A percentile compares a stretch with the other conserved stretches of the same genome.
Evolutionary conservation across 2,113 vertebrate genomes (phyloP).

Genomic region (Aphyosemion australe): DNA sequence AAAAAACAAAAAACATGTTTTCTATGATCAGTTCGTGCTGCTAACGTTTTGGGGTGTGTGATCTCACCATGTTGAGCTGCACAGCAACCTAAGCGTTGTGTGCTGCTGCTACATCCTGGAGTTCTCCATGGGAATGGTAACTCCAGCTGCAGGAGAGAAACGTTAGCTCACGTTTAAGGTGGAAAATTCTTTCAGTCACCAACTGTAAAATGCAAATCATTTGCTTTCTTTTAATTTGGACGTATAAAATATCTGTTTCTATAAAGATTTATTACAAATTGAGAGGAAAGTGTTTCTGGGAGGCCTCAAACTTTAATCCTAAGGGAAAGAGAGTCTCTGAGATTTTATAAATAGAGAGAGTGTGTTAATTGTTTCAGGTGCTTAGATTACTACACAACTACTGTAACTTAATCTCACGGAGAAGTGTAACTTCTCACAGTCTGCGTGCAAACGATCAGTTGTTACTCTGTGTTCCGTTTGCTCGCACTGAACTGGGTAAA

Average conservation of each 20-base stretch:
- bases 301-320: slow-evolving; percentile 12
- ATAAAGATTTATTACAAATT: slow-evolving; percentile 16
- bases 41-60: slow-evolving; percentile 5
- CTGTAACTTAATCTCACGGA: too few relatives aligned
- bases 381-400: too few relatives aligned
- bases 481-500: too few relatives aligned
- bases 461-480: too few relatives aligned
- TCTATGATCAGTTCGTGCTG: slow-evolving; percentile 24
- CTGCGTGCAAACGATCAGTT: too few relatives aligned
- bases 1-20: slow-evolving; percentile 28
- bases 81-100: slow-evolving; percentile 2
- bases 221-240: too few relatives aligned
- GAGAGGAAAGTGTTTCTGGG: slow-evolving; percentile 13
- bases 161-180: too few relatives aligned
- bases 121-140: neutral
- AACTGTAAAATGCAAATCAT: neutral
- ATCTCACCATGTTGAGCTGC: slow-evolving; percentile 1
- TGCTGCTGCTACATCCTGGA: neutral
- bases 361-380: neutral
- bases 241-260: slow-evolving; percentile 3
- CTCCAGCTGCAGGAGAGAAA: slow-evolving; percentile 2
- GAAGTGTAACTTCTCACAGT: too few relatives aligned
- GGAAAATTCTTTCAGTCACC: too few relatives aligned
- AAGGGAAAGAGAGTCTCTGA: too few relatives aligned
- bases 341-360: slow-evolving; percentile 4